Conservation (phyloP, 2,113 vertebrate genomes). For the Halcyon malimbica region DNA sequence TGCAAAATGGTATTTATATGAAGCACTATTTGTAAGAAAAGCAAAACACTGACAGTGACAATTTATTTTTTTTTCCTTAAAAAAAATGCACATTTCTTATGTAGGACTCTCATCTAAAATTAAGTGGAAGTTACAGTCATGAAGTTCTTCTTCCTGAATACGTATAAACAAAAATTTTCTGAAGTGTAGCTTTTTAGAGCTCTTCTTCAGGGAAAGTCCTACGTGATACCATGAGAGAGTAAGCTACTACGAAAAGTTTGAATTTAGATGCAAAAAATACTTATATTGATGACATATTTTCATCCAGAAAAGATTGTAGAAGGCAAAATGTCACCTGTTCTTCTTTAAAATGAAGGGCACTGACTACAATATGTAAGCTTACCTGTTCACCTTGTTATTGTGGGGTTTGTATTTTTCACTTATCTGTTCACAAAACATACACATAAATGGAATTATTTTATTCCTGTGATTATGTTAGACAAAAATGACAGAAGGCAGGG, state of each 20-base stretch:
- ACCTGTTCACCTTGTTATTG: not conserved
- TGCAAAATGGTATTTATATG: slow-evolving; percentile 40
- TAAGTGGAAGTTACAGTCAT: slow-evolving; percentile 49
- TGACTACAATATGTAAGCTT: not conserved
- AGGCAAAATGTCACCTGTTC: not conserved
- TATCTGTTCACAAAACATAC: slow-evolving; percentile 9
- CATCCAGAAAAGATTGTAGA: not conserved
- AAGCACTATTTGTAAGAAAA: slow-evolving; percentile 61
- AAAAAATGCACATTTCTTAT: slow-evolving; percentile 56
- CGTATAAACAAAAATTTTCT: slow-evolving; percentile 30
- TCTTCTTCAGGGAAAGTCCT: not conserved
- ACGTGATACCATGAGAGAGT: not conserved
- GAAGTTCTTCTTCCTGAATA: slow-evolving; percentile 8
- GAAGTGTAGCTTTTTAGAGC: not conserved
- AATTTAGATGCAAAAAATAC: not conserved
- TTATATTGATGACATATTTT: slow-evolving; percentile 28
- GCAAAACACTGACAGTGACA: slow-evolving; percentile 58
- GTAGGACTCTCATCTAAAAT: slow-evolving; percentile 53
- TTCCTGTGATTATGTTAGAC: not conserved
- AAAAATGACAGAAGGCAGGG: slow-evolving; percentile 20
- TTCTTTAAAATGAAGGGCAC: not conserved
- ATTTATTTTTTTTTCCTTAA: not conserved
- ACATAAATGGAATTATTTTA: not conserved
- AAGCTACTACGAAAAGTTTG: not conserved
- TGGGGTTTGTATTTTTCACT: not conserved